These are phyloP conservation scores for Macheiramphus alcinus DNA, from an alignment of 2,113 vertebrate genomes.

Conservation along the genomic window DNA sequence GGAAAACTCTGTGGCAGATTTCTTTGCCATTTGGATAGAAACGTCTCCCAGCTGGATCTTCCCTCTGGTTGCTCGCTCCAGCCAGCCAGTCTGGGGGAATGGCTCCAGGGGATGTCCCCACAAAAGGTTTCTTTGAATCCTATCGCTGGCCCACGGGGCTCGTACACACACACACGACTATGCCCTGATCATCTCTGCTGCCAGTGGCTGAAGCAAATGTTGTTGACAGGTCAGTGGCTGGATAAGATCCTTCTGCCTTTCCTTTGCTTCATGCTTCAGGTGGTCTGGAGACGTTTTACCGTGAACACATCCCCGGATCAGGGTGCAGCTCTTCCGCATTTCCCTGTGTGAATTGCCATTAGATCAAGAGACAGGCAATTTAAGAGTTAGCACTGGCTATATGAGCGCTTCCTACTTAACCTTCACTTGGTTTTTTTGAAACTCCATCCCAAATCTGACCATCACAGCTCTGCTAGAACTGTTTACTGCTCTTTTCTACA, in stretches of 20 bases:
- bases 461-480: background rate
- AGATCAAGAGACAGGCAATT: background rate
- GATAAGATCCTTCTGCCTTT: background rate
- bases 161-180: fast-evolving
- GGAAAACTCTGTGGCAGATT: background rate
- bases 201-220: background rate
- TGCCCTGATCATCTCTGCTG: fast-evolving
- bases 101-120: background rate
- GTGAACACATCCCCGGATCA: background rate
- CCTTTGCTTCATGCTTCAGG: background rate
- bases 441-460: background rate
- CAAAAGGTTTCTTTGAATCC: background rate
- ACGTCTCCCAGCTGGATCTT: background rate
- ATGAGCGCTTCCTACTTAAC: background rate
- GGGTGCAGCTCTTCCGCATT: background rate
- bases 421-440: background rate
- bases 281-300: background rate
- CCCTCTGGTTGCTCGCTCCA: background rate
- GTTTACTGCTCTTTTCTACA: background rate
- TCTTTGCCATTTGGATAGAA: background rate
- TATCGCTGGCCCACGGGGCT: fast-evolving
- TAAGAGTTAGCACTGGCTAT: background rate
- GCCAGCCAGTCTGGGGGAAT: background rate
- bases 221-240: background rate
- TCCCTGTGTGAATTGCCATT: background rate